A percentile compares a stretch with the other conserved stretches of the same genome.
These are phyloP conservation scores for Marcusenius ussheri DNA, from an alignment of 2,113 vertebrate species.

Conservation along the genomic window DNA sequence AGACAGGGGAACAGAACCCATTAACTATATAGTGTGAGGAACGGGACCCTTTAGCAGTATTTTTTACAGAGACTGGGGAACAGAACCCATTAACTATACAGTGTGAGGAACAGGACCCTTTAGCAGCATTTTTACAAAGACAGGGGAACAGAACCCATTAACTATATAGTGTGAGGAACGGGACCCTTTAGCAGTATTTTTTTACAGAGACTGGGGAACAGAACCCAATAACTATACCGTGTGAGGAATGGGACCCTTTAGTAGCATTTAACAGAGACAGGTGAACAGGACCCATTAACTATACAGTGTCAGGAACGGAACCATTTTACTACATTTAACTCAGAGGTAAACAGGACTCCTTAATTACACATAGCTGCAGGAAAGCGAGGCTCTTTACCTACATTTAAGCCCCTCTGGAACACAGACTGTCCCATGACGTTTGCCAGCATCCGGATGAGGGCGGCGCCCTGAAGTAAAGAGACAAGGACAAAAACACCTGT, in stretches of 20 bases:
- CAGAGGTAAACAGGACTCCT: background rate
- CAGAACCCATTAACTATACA: no score
- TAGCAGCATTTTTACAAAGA: background rate
- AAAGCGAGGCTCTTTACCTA: slow-evolving; percentile 59
- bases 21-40: background rate
- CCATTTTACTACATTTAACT: background rate
- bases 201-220: background rate
- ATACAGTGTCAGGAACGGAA: background rate
- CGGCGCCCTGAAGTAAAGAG: slow-evolving; percentile 71
- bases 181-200: background rate
- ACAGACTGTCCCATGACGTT: slow-evolving; percentile 91
- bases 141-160: background rate
- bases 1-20: background rate
- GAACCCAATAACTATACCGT: background rate
- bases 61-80: background rate
- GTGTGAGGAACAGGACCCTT: no score
- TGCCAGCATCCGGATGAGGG: slow-evolving; percentile 95
- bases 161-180: background rate
- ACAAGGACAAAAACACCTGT: background rate
- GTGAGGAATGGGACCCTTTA: background rate
- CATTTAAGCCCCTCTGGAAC: slow-evolving; percentile 90
- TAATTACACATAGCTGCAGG: background rate
- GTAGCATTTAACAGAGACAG: background rate
- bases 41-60: background rate
- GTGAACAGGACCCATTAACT: background rate